Evolutionary conservation across 2,888 invertebrate species (phyloP).

Genomic region (Hyppa rectilinea): DNA sequence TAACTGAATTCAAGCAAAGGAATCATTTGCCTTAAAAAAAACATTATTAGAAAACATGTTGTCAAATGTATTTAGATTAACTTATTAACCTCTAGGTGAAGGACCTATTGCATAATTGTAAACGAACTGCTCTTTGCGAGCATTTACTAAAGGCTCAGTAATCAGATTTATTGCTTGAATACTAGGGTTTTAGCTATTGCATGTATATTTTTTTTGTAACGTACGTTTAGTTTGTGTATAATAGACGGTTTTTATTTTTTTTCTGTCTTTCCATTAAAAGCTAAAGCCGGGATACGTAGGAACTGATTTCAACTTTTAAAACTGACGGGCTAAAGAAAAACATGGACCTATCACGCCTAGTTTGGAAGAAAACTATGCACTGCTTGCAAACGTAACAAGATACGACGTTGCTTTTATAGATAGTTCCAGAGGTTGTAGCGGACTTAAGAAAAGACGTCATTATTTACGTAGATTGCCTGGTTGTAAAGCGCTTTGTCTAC

Average conservation of each 20-base stretch:
- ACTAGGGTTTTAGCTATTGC: too few relatives aligned
- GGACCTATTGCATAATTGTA: too few relatives aligned
- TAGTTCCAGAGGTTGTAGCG: slow-evolving; percentile 40
- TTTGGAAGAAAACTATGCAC: slow-evolving; percentile 48
- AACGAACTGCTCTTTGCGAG: too few relatives aligned
- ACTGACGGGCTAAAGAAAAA: slow-evolving; percentile 36
- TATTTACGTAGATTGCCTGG: slow-evolving; percentile 60
- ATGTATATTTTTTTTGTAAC: too few relatives aligned
- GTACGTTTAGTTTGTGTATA: too few relatives aligned
- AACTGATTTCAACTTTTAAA: slow-evolving; percentile 38
- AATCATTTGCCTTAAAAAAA: not conserved
- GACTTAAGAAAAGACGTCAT: slow-evolving; percentile 55
- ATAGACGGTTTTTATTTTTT: too few relatives aligned
- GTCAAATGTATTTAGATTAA: too few relatives aligned
- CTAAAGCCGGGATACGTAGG: not conserved
- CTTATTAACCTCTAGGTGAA: too few relatives aligned
- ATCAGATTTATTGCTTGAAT: too few relatives aligned
- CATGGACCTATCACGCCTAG: slow-evolving; percentile 40
- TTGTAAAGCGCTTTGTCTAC: slow-evolving; percentile 59
- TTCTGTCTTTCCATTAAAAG: too few relatives aligned
- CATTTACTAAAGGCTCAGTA: not conserved
- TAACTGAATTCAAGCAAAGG: not conserved
- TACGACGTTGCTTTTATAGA: slow-evolving; percentile 57
- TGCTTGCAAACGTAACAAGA: slow-evolving; percentile 47
- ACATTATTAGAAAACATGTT: not conserved